A percentile compares a stretch with the other conserved stretches of the same genome.
Conservation (phyloP, 2,113 vertebrate species). For the Phyllopteryx taeniolatus region DNA sequence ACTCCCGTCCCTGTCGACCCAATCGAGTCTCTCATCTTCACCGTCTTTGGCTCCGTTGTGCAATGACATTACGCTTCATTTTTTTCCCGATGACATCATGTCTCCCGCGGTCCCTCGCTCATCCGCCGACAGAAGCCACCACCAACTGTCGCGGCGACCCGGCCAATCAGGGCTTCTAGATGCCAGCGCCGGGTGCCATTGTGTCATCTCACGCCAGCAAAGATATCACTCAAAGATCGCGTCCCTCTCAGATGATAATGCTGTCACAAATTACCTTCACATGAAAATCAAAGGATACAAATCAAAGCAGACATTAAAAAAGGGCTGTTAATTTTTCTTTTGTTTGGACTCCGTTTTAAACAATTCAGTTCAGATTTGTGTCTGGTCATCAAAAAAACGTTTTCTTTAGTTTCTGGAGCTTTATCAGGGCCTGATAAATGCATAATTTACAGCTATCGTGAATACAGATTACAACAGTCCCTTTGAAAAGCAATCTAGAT, state of each 20-base stretch:
- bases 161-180: conserved; percentile 25
- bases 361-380: background rate
- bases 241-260: background rate
- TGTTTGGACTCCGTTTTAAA: background rate
- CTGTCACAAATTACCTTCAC: background rate
- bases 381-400: background rate
- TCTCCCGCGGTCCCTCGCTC: conserved; percentile 23
- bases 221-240: conserved; percentile 32
- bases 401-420: background rate
- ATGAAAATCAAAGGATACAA: background rate
- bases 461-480: conserved; percentile 32
- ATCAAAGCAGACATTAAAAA: background rate
- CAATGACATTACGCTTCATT: conserved; percentile 30
- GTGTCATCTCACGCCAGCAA: conserved; percentile 27
- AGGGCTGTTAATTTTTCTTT: background rate
- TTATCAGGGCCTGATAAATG: conserved; percentile 22
- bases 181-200: conserved; percentile 17
- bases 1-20: conserved; percentile 37
- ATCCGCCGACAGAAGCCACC: conserved; percentile 42
- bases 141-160: conserved; percentile 43
- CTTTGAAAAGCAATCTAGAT: conserved; percentile 41
- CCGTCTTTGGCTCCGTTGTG: conserved; percentile 44
- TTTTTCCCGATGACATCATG: conserved; percentile 27
- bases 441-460: conserved; percentile 38
- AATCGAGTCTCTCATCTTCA: conserved; percentile 50